Evolutionary conservation across 2,113 vertebrate species (phyloP).

Genomic region (Apodemus sylvaticus): DNA sequence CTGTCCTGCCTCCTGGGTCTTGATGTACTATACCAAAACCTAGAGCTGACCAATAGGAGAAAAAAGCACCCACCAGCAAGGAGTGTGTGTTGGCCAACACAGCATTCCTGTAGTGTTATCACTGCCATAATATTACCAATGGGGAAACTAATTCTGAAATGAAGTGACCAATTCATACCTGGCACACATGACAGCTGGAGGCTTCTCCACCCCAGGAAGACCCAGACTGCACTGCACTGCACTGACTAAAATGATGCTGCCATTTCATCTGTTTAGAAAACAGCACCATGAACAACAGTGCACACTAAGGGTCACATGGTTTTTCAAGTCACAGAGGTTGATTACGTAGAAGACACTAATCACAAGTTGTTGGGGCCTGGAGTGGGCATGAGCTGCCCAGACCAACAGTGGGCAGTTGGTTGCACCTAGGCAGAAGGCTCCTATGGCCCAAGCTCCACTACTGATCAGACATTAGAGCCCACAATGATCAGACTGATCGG

Average conservation of each 20-base stretch:
- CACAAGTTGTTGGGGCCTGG: background rate
- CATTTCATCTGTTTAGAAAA: background rate
- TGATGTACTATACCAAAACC: fast-evolving
- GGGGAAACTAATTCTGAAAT: background rate
- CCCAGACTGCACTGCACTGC: background rate
- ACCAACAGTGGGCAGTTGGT: background rate
- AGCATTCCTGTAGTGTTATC: fast-evolving
- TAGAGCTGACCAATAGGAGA: too few relatives aligned
- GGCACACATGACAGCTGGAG: fast-evolving
- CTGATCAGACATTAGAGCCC: fast-evolving
- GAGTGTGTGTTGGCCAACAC: background rate
- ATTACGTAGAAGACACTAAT: background rate
- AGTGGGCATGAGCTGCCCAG: background rate
- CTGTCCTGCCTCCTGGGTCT: background rate
- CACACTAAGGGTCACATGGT: background rate
- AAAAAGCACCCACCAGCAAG: background rate
- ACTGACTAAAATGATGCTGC: fast-evolving
- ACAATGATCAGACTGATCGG: fast-evolving
- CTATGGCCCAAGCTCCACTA: background rate
- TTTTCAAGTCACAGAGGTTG: background rate
- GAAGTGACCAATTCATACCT: background rate
- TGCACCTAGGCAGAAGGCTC: background rate
- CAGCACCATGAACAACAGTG: too few relatives aligned
- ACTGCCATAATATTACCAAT: fast-evolving
- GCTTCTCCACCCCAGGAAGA: fast-evolving